Percentiles rank a stretch among this genome's conserved stretches.
Evolutionary conservation across 2,888 invertebrate genomes (phyloP).

Genomic region (Apodemia duryi): DNA sequence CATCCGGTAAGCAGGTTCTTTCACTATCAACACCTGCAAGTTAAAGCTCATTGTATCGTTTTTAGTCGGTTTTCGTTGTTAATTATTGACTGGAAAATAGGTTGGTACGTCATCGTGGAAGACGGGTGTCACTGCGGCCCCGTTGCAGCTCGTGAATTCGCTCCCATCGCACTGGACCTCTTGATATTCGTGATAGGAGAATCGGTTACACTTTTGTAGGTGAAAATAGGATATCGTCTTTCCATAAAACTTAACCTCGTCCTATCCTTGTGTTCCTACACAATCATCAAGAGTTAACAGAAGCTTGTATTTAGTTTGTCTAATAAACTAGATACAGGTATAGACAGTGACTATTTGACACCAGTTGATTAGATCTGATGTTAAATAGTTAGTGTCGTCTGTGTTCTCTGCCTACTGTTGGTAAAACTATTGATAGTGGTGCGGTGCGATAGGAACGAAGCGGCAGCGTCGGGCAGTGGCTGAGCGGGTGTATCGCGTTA

Average conservation of each 20-base stretch:
- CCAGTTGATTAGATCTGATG: neutral
- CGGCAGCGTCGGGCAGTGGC: constrained; percentile 60
- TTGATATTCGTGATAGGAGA: constrained; percentile 49
- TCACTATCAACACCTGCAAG: constrained; percentile 29
- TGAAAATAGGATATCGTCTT: neutral
- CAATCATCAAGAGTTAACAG: neutral
- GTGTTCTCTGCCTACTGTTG: constrained; percentile 15
- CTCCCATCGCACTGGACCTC: constrained; percentile 76
- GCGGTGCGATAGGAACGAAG: constrained; percentile 72
- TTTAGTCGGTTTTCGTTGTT: constrained; percentile 24
- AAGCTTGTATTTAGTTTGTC: neutral
- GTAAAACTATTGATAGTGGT: constrained; percentile 47
- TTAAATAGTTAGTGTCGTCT: constrained; percentile 38
- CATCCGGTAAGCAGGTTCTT: constrained; percentile 36
- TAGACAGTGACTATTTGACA: neutral
- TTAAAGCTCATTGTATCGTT: constrained; percentile 24
- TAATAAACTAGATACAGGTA: neutral
- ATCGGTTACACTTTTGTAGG: constrained; percentile 3
- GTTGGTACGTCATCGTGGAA: constrained; percentile 59
- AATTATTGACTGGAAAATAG: constrained; percentile 37
- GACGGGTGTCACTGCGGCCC: constrained; percentile 58
- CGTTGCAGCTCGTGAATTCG: constrained; percentile 62
- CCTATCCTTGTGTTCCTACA: neutral
- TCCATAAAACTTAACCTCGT: constrained; percentile 35
- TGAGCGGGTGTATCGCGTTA: constrained; percentile 74